A percentile compares a stretch with the other conserved stretches of the same genome.
Evolutionary conservation across 2,113 vertebrate species (phyloP).

Genomic region (Ciconia maguari): DNA sequence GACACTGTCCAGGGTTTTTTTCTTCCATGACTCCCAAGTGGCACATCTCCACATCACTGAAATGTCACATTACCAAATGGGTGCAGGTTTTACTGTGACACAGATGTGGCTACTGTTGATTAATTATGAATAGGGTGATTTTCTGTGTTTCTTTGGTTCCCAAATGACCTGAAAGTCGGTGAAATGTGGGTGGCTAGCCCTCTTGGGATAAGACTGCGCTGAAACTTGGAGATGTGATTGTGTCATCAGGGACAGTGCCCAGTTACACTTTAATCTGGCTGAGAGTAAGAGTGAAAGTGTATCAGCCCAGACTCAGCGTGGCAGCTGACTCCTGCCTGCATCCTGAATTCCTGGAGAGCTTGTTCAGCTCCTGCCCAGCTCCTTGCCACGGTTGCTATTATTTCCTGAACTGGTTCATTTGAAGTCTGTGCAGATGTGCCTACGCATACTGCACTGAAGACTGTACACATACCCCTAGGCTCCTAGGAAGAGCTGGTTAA

Average conservation of each 20-base stretch:
- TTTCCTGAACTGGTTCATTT: neutral
- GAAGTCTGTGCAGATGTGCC: neutral
- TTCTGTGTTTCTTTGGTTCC: neutral
- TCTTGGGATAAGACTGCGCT: neutral
- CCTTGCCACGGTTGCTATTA: neutral
- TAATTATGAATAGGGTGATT: neutral
- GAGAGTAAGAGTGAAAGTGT: fast-evolving
- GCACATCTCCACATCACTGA: neutral
- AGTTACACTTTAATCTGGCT: neutral
- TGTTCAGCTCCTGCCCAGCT: neutral
- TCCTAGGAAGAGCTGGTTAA: neutral
- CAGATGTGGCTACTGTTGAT: neutral
- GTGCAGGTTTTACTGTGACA: neutral
- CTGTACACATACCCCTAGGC: neutral
- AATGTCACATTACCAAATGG: fast-evolving
- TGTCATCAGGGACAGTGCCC: neutral
- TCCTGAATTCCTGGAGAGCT: neutral
- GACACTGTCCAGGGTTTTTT: neutral
- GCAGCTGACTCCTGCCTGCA: fast-evolving
- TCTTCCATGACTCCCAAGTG: neutral
- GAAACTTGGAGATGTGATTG: neutral
- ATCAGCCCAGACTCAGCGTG: neutral
- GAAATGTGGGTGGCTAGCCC: neutral
- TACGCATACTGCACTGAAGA: neutral
- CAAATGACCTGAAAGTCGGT: neutral